Evolutionary conservation across 2,888 invertebrate species (phyloP).

Genomic region (Acanthosoma haemorrhoidale): DNA sequence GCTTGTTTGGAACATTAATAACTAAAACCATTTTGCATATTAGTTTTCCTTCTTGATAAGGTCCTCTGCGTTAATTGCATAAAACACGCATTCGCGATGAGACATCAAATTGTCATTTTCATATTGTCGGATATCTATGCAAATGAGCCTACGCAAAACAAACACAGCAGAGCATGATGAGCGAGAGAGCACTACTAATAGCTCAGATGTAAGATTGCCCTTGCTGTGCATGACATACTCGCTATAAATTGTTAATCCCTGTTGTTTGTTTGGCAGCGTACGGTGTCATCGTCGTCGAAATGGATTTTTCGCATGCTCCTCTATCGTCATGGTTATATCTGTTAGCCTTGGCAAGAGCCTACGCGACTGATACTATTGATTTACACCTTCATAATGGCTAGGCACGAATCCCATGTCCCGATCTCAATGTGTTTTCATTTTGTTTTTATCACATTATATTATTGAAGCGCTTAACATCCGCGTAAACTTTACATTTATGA

Average conservation of each 20-base stretch:
- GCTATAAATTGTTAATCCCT: neutral
- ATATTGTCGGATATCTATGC: neutral
- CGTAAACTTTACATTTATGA: too few species aligned
- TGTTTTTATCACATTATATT: too few species aligned
- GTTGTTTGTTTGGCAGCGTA: neutral
- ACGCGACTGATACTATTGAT: slow-evolving; percentile 5
- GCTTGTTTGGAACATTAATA: neutral
- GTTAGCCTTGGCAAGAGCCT: neutral
- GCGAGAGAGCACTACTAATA: neutral
- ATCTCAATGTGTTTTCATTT: neutral
- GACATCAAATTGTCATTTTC: neutral
- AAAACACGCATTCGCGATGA: neutral
- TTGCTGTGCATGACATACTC: neutral
- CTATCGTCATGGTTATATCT: neutral
- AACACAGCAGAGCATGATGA: too few species aligned
- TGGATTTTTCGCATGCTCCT: slow-evolving; percentile 8
- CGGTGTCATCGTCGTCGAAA: too few species aligned
- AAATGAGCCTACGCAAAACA: too few species aligned
- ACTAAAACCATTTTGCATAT: neutral
- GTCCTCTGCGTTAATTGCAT: neutral
- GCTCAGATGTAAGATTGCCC: neutral
- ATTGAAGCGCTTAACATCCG: too few species aligned
- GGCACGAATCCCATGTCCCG: slow-evolving; percentile 12
- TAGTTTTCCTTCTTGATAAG: neutral
- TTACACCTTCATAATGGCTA: neutral